Evolutionary conservation across 2,888 invertebrate genomes (phyloP).

Genomic region (Perdita meconis): DNA sequence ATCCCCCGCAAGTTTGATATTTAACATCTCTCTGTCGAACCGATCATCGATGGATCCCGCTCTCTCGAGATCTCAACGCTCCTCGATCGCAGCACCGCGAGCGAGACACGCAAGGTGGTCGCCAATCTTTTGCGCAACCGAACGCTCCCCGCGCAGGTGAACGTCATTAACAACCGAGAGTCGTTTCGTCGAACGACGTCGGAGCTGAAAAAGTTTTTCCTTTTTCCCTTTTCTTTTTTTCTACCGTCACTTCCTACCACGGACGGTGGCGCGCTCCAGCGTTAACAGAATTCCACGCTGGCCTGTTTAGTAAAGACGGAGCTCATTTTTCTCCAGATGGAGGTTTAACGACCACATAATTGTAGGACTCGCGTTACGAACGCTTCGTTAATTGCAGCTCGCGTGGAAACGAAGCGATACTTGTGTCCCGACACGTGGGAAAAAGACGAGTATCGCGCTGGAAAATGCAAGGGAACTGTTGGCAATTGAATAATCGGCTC

Average conservation of each 20-base stretch:
- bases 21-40: background rate
- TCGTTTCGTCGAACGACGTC: conserved; percentile 18
- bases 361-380: conserved; percentile 54
- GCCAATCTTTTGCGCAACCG: conserved; percentile 46
- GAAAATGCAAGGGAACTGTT: background rate
- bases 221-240: background rate
- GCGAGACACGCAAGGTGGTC: conserved; percentile 46
- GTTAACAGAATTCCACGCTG: conserved; percentile 37
- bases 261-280: background rate
- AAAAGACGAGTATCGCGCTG: conserved; percentile 23
- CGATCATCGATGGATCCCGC: conserved; percentile 30
- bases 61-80: conserved; percentile 19
- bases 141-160: conserved; percentile 26
- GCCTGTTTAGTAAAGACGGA: conserved; percentile 37
- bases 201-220: conserved; percentile 22
- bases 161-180: conserved; percentile 27
- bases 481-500: conserved; percentile 2
- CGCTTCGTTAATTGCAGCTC: conserved; percentile 61
- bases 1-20: background rate
- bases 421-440: conserved; percentile 47
- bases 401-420: conserved; percentile 57
- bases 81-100: conserved; percentile 33
- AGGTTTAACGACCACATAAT: conserved; percentile 68
- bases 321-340: conserved; percentile 49
- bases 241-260: background rate